A percentile compares a stretch with the other conserved stretches of the same genome.
Conservation (phyloP, 2,888 invertebrate genomes). For the Alviniconcha strummeri region DNA sequence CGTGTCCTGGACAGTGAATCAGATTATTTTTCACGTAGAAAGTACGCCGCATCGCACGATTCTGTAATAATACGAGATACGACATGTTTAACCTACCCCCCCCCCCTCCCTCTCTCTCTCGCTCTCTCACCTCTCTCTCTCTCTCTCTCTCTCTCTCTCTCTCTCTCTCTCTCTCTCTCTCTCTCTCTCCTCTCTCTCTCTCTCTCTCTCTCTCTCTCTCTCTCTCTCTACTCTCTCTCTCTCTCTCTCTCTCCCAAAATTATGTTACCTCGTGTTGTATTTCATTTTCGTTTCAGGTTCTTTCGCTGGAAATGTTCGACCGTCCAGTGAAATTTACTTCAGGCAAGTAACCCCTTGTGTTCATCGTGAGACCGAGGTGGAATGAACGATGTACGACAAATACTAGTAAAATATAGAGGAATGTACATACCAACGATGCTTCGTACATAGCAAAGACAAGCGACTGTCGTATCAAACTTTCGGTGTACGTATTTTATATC, state of each 20-base stretch:
- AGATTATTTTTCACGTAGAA: too few relatives aligned
- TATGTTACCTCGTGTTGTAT: not conserved
- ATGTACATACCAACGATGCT: too few relatives aligned
- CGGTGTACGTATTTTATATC: too few relatives aligned
- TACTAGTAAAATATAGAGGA: too few relatives aligned
- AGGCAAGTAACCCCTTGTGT: slow-evolving; percentile 1
- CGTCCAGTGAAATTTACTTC: slow-evolving; percentile 33
- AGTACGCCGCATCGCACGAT: too few relatives aligned
- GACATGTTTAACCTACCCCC: too few relatives aligned
- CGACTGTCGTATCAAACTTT: too few relatives aligned
- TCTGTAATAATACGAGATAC: too few relatives aligned
- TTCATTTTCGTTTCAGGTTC: slow-evolving; percentile 11
- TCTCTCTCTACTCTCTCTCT: not conserved
- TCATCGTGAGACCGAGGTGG: too few relatives aligned
- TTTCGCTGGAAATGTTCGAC: slow-evolving; percentile 8
- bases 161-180: not conserved
- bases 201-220: not conserved
- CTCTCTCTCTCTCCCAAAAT: not conserved
- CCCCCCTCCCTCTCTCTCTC: not conserved
- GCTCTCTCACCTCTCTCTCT: not conserved
- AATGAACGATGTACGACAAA: not conserved
- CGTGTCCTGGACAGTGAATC: too few relatives aligned
- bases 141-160: not conserved
- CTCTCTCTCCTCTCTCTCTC: not conserved
- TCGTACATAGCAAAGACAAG: too few relatives aligned